Evolutionary conservation across 2,888 invertebrate genomes (phyloP).

Genomic region (Sarcophaga carnaria): DNA sequence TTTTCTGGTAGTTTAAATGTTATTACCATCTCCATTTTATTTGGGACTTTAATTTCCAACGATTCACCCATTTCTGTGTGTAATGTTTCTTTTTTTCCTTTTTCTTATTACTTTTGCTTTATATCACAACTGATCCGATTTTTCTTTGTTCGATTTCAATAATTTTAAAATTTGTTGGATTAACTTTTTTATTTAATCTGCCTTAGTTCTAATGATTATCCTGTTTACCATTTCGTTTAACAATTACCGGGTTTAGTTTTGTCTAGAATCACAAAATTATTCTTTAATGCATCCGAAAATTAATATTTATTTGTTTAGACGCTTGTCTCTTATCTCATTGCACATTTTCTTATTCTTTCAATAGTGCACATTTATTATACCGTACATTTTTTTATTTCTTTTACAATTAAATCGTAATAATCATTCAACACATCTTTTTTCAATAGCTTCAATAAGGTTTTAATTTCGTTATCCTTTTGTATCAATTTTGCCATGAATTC

Average conservation of each 20-base stretch:
- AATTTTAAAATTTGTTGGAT: not conserved
- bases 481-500: not conserved
- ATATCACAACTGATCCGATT: not conserved
- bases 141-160: not conserved
- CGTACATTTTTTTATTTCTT: not conserved
- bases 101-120: not conserved
- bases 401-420: not conserved
- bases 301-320: too few species aligned
- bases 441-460: not conserved
- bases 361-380: not conserved
- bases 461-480: not conserved
- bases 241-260: too few species aligned
- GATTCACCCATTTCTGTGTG: too few species aligned
- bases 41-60: not conserved
- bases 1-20: not conserved
- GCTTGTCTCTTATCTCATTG: not conserved
- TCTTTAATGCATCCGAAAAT: too few species aligned
- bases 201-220: too few species aligned
- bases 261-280: too few species aligned
- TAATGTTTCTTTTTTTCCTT: not conserved
- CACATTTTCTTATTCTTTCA: constrained; percentile 1
- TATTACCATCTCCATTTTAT: not conserved
- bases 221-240: too few species aligned
- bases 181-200: not conserved
- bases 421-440: not conserved